These are phyloP conservation scores for Metacarcinus magister DNA, from an alignment of 2,888 invertebrate genomes.

Conservation along the genomic window DNA sequence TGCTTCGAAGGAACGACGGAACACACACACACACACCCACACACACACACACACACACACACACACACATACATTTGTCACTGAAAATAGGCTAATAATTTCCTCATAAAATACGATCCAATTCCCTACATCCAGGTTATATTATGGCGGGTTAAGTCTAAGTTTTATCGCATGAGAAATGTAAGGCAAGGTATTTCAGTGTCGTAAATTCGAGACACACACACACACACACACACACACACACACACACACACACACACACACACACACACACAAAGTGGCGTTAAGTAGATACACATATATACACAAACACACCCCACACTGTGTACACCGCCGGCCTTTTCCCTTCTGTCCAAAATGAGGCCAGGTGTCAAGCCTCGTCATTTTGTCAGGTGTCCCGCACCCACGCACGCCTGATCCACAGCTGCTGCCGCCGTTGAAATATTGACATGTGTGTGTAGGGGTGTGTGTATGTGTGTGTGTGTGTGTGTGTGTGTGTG, in stretches of 20 bases:
- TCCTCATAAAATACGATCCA: not conserved
- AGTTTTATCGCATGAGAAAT: not conserved
- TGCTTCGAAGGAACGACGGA: not conserved
- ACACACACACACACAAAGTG: too few relatives aligned
- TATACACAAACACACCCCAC: too few relatives aligned
- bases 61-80: slow-evolving; percentile 1
- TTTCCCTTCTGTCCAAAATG: too few relatives aligned
- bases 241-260: not conserved
- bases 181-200: too few relatives aligned
- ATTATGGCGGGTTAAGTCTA: not conserved
- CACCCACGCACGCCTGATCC: too few relatives aligned
- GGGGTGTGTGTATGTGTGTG: slow-evolving; percentile 49
- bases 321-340: too few relatives aligned
- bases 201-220: not conserved
- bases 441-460: too few relatives aligned
- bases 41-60: not conserved
- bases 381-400: too few relatives aligned
- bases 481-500: slow-evolving; percentile 29
- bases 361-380: too few relatives aligned
- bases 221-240: not conserved
- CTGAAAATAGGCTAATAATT: not conserved
- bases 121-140: not conserved
- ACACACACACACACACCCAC: too few relatives aligned
- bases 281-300: too few relatives aligned
- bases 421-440: too few relatives aligned